phyloP scores from a whole-genome alignment of 1,140 invertebrate species.

The Parapsyche elsis region DNA sequence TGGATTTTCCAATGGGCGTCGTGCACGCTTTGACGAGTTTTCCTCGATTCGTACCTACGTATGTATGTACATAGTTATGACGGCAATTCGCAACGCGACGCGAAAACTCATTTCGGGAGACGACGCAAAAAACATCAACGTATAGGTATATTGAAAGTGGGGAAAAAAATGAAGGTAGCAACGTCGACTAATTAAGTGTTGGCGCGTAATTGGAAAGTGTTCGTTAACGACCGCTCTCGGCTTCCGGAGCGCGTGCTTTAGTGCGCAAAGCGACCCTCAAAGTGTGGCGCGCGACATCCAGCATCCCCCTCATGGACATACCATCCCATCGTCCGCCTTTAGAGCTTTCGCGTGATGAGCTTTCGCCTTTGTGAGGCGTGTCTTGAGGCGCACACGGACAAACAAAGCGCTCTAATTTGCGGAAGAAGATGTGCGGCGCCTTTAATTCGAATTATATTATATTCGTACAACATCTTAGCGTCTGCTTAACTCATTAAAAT shows the following conservation, averaged over 20 bases:
- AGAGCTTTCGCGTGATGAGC: neutral
- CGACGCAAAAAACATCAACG: neutral
- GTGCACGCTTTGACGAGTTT: neutral
- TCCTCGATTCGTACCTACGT: neutral
- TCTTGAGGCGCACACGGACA: too few relatives aligned
- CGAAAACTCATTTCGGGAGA: conserved; percentile 6
- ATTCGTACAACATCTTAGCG: too few relatives aligned
- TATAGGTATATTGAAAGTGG: neutral
- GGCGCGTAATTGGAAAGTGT: conserved; percentile 45
- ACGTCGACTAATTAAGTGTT: conserved; percentile 42
- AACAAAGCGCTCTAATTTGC: too few relatives aligned
- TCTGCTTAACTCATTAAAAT: too few relatives aligned
- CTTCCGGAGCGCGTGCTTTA: conserved; percentile 29
- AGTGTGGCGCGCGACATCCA: conserved; percentile 2
- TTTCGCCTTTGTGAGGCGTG: too few relatives aligned
- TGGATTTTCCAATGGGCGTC: neutral
- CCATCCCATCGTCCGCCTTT: neutral
- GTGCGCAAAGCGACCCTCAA: conserved; percentile 27
- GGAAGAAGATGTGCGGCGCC: too few relatives aligned
- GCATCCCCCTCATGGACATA: neutral
- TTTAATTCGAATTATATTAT: too few relatives aligned
- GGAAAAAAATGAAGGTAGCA: conserved; percentile 17
- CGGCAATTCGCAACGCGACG: neutral
- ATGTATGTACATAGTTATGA: neutral
- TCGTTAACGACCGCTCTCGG: conserved; percentile 42